phyloP scores from a whole-genome alignment of 1,140 invertebrate genomes.

The Rhopalosiphum padi region DNA sequence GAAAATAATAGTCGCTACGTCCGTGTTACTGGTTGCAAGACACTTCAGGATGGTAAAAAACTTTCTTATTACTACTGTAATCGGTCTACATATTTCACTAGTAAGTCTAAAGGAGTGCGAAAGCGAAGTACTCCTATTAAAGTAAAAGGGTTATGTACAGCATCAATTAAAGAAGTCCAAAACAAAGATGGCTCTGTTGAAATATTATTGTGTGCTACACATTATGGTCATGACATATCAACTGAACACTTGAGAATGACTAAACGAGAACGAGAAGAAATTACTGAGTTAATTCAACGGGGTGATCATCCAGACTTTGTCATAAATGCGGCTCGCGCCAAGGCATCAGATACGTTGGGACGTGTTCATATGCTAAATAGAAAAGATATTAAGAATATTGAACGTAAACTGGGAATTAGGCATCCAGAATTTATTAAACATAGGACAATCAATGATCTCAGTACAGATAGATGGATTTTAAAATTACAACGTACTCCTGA shows the following conservation, averaged over 20 bases:
- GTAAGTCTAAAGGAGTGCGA: constrained; percentile 48
- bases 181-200: constrained; percentile 22
- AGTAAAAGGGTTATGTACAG: constrained; percentile 49
- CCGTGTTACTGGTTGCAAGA: constrained; percentile 54
- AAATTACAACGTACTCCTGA: constrained; percentile 32
- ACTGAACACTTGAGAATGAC: constrained; percentile 47
- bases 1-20: constrained; percentile 50
- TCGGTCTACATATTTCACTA: constrained; percentile 49
- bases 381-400: constrained; percentile 53
- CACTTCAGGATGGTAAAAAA: constrained; percentile 34
- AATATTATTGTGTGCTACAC: constrained; percentile 50
- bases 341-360: constrained; percentile 32
- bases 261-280: constrained; percentile 55
- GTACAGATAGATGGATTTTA: constrained; percentile 52
- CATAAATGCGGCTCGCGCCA: constrained; percentile 42
- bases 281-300: constrained; percentile 39
- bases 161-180: constrained; percentile 42
- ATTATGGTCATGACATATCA: constrained; percentile 53
- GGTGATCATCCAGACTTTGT: constrained; percentile 55
- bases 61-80: constrained; percentile 51
- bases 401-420: constrained; percentile 46
- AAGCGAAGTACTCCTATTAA: constrained; percentile 40
- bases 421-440: constrained; percentile 48
- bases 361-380: constrained; percentile 52
- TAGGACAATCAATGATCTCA: constrained; percentile 53